A percentile compares a stretch with the other conserved stretches of the same genome.
These are phyloP conservation scores for Brachyistius frenatus DNA, from an alignment of 2,113 vertebrate genomes.

Conservation along the genomic window DNA sequence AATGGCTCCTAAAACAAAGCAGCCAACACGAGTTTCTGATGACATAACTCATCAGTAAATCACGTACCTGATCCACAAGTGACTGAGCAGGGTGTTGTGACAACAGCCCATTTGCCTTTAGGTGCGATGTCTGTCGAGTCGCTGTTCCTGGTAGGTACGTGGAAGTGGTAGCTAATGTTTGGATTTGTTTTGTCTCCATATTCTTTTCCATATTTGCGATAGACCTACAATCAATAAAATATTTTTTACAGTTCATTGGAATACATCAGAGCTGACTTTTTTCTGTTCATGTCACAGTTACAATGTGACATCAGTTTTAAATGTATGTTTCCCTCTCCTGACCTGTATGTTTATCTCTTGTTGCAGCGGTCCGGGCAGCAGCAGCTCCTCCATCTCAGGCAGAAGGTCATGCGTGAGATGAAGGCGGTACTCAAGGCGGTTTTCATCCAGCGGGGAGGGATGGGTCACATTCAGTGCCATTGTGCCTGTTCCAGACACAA, in stretches of 20 bases:
- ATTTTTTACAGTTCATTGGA: no score
- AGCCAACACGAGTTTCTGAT: no score
- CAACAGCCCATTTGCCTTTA: slow-evolving; percentile 81
- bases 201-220: slow-evolving; percentile 89
- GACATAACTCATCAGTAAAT: not conserved
- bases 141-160: slow-evolving; percentile 71
- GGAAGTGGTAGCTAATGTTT: slow-evolving; percentile 91
- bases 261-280: no score
- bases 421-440: slow-evolving; percentile 85
- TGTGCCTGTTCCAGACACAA: slow-evolving; percentile 86
- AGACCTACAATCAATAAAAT: slow-evolving; percentile 84
- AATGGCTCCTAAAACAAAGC: no score
- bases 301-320: not conserved
- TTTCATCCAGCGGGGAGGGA: slow-evolving; percentile 91
- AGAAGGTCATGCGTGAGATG: slow-evolving; percentile 87
- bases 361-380: slow-evolving; percentile 84
- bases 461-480: slow-evolving; percentile 86
- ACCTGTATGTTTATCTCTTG: slow-evolving; percentile 91
- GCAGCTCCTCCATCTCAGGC: slow-evolving; percentile 89
- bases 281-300: no score
- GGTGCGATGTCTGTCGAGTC: slow-evolving; percentile 37
- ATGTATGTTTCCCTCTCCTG: slow-evolving; percentile 3
- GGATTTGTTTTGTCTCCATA: slow-evolving; percentile 89
- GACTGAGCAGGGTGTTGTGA: slow-evolving; percentile 86
- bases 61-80: slow-evolving; percentile 91